These are phyloP conservation scores for Percina caprodes DNA, from an alignment of 2,113 vertebrate species.

Conservation along the genomic window DNA sequence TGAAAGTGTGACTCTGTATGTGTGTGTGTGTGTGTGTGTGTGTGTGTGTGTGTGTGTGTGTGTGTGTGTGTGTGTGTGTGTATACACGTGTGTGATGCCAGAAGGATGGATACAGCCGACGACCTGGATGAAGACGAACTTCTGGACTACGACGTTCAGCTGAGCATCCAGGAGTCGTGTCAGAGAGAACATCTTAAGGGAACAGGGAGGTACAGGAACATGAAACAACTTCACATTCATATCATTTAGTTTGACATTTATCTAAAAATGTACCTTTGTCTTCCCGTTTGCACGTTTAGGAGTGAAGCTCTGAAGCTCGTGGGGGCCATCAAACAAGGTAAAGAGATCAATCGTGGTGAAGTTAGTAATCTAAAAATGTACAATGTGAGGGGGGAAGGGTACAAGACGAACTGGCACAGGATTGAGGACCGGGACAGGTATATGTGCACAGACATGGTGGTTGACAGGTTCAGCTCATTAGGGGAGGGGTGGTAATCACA, in stretches of 20 bases:
- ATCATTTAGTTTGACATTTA: background rate
- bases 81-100: background rate
- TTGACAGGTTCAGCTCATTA: too few relatives aligned
- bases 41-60: background rate
- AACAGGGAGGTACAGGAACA: conserved; percentile 79
- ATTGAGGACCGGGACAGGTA: too few relatives aligned
- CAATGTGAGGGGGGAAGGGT: too few relatives aligned
- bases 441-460: too few relatives aligned
- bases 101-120: conserved; percentile 79
- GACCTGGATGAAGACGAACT: conserved; percentile 85
- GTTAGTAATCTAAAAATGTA: too few relatives aligned
- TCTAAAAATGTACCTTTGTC: conserved; percentile 22
- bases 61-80: background rate
- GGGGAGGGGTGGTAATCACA: too few relatives aligned
- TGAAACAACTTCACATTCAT: background rate
- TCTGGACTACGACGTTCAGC: conserved; percentile 83
- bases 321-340: conserved; percentile 87
- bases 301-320: conserved; percentile 85
- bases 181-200: conserved; percentile 43
- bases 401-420: too few relatives aligned
- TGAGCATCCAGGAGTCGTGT: conserved; percentile 86
- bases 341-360: background rate
- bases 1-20: background rate
- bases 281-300: conserved; percentile 42
- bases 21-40: background rate